Evolutionary conservation across 2,113 vertebrate species (phyloP), one percentile per base, ranked within the genome.

Genomic region (Gnathonemus longibarbis): DNA sequence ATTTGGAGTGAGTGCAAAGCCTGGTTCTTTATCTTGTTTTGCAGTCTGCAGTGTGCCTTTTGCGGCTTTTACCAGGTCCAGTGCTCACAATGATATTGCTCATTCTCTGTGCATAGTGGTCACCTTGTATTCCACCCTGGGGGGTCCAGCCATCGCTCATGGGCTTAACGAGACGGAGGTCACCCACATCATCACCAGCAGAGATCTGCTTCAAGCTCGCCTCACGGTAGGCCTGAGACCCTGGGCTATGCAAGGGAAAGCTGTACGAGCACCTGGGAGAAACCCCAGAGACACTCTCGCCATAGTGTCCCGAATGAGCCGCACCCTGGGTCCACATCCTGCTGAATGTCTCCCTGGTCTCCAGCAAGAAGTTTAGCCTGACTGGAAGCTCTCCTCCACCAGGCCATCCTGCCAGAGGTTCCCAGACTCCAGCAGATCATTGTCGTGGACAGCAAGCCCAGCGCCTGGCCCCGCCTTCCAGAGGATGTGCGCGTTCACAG

Each of bases 121-220:
- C 66, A 99, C 98, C 0, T 93, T 99, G 24, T 99, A 99, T 7
- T 96, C 98, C 46, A 99, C 98, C 0, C 94, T 99, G 89, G 98
- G 98, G 89, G 98, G 97, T 88, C 96, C 97, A 17, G 98, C 98
- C 15, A 97, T 99, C 87, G 96, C 95, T 86, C 98, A 99, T 7
- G 98, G 97, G 2, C 94, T 99, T 45, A 98, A 97, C 52, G 98
- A 99, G 92, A 96, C 97, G 0, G 96, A 98, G 92, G 97, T 99
- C 93, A 98, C 97, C 86, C 97, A 97, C 93, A 97, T 99, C 91
- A 97, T 99, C 90, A 99, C 98, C 50, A 99, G 98, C 92, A 97
- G 95, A 93, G 97, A 99, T 88, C 91, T 99, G 86, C 95, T 99
- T 93, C 97, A 98, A 87, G 97, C 96, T 89, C 97, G 96, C 92